A percentile compares a stretch with the other conserved stretches of the same genome.
These are phyloP conservation scores for Ptiloglossa arizonensis DNA, from an alignment of 1,140 invertebrate species.

Conservation along the genomic window DNA sequence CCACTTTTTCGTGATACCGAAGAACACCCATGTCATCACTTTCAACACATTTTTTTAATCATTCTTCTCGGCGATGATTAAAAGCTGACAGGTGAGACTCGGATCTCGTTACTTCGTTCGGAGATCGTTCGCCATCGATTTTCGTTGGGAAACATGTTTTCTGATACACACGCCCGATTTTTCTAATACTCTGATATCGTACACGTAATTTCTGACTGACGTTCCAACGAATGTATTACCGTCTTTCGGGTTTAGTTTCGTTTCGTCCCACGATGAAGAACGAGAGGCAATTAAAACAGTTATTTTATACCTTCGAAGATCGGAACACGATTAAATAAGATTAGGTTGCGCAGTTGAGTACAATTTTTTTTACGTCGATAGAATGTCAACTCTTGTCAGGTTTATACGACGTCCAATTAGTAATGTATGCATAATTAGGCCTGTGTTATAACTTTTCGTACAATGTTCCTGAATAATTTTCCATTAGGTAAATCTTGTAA, in stretches of 20 bases:
- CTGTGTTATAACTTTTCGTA: too few species aligned
- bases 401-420: neutral
- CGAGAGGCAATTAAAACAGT: neutral
- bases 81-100: neutral
- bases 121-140: neutral
- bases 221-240: constrained; percentile 8
- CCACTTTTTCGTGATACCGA: neutral
- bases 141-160: neutral
- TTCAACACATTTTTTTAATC: constrained; percentile 23
- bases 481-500: too few species aligned
- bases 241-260: neutral
- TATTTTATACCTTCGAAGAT: neutral
- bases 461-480: too few species aligned
- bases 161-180: neutral
- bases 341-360: too few species aligned
- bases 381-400: neutral
- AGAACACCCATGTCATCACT: constrained; percentile 30
- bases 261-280: neutral
- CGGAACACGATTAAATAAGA: neutral
- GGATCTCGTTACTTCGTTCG: neutral
- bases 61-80: constrained; percentile 18
- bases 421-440: too few species aligned
- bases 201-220: neutral
- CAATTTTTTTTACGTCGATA: neutral
- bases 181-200: constrained; percentile 21